Evolutionary conservation across 1,140 invertebrate species (phyloP).

Genomic region (Spodoptera litura): DNA sequence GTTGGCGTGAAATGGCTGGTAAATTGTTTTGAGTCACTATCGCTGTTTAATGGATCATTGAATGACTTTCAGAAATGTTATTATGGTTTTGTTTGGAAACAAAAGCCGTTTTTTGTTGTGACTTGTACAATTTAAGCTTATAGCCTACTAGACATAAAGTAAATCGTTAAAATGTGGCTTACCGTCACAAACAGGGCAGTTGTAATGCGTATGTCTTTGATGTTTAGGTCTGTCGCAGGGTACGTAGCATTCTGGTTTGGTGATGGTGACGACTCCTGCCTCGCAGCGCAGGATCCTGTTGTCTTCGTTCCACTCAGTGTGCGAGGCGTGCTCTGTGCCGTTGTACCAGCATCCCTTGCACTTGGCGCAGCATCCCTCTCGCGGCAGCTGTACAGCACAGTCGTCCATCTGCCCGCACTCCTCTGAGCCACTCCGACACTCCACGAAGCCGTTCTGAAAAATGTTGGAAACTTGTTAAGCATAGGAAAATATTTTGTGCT

Average conservation of each 20-base stretch:
- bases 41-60: slow-evolving; percentile 39
- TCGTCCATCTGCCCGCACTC: slow-evolving; percentile 79
- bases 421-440: slow-evolving; percentile 73
- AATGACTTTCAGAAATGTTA: background rate
- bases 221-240: slow-evolving; percentile 90
- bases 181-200: slow-evolving; percentile 93
- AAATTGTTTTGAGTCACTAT: slow-evolving; percentile 70
- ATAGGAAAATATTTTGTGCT: no score
- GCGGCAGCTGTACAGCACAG: slow-evolving; percentile 78
- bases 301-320: slow-evolving; percentile 92
- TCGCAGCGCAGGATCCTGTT: slow-evolving; percentile 91
- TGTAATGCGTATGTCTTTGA: slow-evolving; percentile 89
- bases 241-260: slow-evolving; percentile 91
- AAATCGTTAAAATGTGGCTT: slow-evolving; percentile 36
- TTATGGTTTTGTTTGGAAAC: background rate
- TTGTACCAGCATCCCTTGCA: slow-evolving; percentile 91
- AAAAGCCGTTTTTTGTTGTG: background rate
- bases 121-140: background rate
- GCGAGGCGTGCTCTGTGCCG: slow-evolving; percentile 90
- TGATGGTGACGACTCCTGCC: slow-evolving; percentile 94
- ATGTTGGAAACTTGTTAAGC: slow-evolving; percentile 2
- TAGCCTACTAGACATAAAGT: background rate
- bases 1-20: slow-evolving; percentile 74
- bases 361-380: slow-evolving; percentile 78
- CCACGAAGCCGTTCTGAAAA: slow-evolving; percentile 81